Conservation (phyloP, 2,113 vertebrate species). For the Azemiops feae region DNA sequence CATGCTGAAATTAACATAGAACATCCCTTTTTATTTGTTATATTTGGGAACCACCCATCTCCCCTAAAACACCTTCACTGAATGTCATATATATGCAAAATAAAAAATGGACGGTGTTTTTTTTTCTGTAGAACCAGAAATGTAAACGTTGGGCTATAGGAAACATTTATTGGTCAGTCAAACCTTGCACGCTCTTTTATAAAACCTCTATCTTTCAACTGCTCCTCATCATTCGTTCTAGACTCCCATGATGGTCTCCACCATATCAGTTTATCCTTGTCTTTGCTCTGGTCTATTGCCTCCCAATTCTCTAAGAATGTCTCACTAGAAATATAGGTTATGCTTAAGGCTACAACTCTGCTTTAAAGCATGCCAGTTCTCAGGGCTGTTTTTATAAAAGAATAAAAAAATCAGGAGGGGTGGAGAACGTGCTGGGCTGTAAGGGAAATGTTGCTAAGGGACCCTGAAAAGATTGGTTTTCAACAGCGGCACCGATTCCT, state of each 20-base stretch:
- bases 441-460: background rate
- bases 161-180: background rate
- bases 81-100: background rate
- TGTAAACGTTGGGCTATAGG: background rate
- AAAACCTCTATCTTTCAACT: background rate
- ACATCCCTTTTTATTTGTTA: background rate
- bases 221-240: background rate
- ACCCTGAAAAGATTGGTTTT: background rate
- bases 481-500: background rate
- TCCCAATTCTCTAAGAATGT: background rate
- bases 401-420: background rate
- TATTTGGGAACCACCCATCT: background rate
- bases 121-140: background rate
- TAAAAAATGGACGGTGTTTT: background rate
- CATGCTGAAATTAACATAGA: background rate
- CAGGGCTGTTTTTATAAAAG: background rate
- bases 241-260: background rate
- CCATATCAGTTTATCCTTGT: background rate
- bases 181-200: background rate
- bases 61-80: background rate
- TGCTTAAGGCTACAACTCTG: background rate
- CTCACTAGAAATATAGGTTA: background rate
- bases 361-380: background rate
- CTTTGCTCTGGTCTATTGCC: background rate
- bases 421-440: background rate